These are phyloP conservation scores for Mormyrops boulengeri DNA, from an alignment of 2,797 vertebrate genomes.

Conservation along the genomic window DNA sequence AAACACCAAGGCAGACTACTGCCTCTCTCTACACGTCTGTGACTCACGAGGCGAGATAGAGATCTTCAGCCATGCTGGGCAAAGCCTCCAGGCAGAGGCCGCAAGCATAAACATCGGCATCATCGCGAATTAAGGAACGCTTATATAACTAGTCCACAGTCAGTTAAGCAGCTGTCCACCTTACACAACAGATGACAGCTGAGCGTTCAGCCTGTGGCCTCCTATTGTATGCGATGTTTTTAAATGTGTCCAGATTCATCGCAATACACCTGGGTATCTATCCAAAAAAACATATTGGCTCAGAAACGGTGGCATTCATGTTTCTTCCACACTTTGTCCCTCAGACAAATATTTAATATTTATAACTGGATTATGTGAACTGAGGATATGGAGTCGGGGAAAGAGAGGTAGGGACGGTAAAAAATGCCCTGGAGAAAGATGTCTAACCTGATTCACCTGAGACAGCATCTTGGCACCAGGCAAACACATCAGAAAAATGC, in stretches of 20 bases:
- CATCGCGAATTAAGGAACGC: not conserved
- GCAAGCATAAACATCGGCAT: not conserved
- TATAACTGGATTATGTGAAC: not conserved
- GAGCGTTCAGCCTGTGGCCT: not conserved
- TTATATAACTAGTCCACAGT: slow-evolving; percentile 2
- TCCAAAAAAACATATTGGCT: not conserved
- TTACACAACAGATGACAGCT: slow-evolving; percentile 4
- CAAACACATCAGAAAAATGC: not conserved
- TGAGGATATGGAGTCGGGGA: not conserved
- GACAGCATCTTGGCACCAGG: not conserved
- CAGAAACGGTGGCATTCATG: not conserved
- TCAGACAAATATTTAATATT: slow-evolving; percentile 2
- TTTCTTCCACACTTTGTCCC: not conserved
- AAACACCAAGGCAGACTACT: not conserved
- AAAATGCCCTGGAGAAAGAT: not conserved
- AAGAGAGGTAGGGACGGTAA: not conserved
- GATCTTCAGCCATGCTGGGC: not conserved
- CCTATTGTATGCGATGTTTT: not conserved
- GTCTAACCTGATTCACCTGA: not conserved
- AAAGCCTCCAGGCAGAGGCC: not conserved
- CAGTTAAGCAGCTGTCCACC: slow-evolving; percentile 11
- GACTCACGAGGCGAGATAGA: not conserved
- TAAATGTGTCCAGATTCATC: not conserved
- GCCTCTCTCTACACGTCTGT: not conserved
- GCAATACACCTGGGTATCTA: not conserved